Conservation (phyloP, 2,888 invertebrate genomes). For the Gryllus longicercus region DNA sequence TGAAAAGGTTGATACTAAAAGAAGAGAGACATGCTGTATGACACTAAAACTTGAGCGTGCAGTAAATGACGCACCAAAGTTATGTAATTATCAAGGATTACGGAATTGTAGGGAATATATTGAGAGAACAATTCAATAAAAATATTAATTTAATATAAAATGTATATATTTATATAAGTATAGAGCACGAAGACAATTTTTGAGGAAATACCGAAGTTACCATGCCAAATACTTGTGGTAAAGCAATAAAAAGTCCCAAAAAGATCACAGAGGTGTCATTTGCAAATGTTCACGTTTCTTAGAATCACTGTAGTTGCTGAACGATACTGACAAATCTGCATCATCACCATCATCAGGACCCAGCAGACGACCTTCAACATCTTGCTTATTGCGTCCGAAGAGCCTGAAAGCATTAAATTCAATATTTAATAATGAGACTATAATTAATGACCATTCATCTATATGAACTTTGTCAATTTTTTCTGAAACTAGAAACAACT, state of each 20-base stretch:
- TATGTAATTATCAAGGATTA: too few relatives aligned
- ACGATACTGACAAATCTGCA: conserved; percentile 44
- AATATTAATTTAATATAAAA: background rate
- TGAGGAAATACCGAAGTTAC: background rate
- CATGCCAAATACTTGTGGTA: background rate
- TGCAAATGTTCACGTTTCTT: conserved; percentile 8
- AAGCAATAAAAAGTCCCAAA: background rate
- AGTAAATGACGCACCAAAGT: too few relatives aligned
- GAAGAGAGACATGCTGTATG: too few relatives aligned
- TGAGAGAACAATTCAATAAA: too few relatives aligned
- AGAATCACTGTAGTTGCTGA: conserved; percentile 43
- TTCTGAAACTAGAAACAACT: too few relatives aligned
- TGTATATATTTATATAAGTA: background rate
- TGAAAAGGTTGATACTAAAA: too few relatives aligned
- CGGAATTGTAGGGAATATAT: too few relatives aligned
- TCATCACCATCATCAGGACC: conserved; percentile 45
- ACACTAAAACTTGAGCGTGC: too few relatives aligned
- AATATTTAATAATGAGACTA: background rate
- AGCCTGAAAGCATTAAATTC: conserved; percentile 45
- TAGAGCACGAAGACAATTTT: background rate
- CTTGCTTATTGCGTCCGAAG: conserved; percentile 48
- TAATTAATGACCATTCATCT: too few relatives aligned
- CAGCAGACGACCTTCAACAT: conserved; percentile 47
- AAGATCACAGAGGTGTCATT: background rate
- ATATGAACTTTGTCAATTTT: too few relatives aligned